Conservation (phyloP, 2,113 vertebrate species). For the Dolichotis patagonum region DNA sequence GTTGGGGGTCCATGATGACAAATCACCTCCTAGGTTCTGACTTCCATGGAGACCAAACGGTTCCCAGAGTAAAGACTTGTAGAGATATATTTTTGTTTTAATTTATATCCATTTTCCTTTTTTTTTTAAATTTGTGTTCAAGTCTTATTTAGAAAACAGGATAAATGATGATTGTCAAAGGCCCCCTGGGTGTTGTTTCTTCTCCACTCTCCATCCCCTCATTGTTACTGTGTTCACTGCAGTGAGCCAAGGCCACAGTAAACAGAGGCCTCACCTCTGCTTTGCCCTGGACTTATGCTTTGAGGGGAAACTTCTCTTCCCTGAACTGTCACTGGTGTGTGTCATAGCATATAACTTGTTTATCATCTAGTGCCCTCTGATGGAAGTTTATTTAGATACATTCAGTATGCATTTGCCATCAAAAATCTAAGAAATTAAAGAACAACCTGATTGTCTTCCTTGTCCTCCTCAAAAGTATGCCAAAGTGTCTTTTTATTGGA, state of each 20-base stretch:
- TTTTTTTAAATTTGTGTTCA: not conserved
- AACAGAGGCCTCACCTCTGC: not conserved
- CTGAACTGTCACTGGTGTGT: not conserved
- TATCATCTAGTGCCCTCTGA: not conserved
- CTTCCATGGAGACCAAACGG: conserved; percentile 24
- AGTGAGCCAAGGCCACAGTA: not conserved
- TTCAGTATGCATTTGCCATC: not conserved
- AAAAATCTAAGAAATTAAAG: not conserved
- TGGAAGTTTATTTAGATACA: not conserved
- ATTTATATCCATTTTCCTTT: not conserved
- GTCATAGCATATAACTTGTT: not conserved
- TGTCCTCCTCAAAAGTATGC: not conserved
- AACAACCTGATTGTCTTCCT: not conserved
- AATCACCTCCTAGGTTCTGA: not conserved
- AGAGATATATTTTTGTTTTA: conserved; percentile 38
- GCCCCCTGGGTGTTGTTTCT: not conserved
- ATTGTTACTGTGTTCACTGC: not conserved
- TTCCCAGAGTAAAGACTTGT: conserved; percentile 26
- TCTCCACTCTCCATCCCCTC: not conserved
- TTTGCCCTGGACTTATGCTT: not conserved
- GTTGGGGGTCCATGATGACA: not conserved
- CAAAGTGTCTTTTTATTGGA: not conserved
- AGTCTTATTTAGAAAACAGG: conserved; percentile 40
- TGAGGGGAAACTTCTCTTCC: not conserved
- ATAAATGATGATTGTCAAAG: conserved; percentile 50